Evolutionary conservation across 2,888 invertebrate species (phyloP).

Genomic region (Drosophila tripunctata): DNA sequence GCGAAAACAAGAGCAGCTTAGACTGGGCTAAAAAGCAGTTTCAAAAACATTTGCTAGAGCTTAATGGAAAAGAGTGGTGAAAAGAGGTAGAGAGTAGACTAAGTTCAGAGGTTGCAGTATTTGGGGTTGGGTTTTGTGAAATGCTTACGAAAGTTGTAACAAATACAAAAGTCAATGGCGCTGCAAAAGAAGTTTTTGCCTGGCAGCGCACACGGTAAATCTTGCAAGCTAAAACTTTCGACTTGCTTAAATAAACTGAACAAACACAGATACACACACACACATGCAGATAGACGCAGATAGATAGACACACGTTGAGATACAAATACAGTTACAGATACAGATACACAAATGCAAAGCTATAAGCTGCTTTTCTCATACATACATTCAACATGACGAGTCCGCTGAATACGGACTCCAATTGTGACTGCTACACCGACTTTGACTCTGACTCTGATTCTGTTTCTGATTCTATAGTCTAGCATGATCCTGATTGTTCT

Average conservation of each 20-base stretch:
- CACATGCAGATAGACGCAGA: slow-evolving; percentile 15
- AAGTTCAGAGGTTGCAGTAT: slow-evolving; percentile 41
- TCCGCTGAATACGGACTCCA: slow-evolving; percentile 27
- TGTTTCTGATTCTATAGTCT: slow-evolving; percentile 23
- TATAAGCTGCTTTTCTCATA: slow-evolving; percentile 74
- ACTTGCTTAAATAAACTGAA: slow-evolving; percentile 77
- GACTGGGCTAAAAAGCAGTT: slow-evolving; percentile 38
- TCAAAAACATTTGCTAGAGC: slow-evolving; percentile 5
- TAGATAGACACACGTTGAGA: slow-evolving; percentile 11
- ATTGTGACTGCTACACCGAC: background rate
- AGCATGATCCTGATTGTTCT: slow-evolving; percentile 58
- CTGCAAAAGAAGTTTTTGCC: slow-evolving; percentile 78
- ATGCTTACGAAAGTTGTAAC: slow-evolving; percentile 67
- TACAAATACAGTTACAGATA: slow-evolving; percentile 45
- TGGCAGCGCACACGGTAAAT: slow-evolving; percentile 76
- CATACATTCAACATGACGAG: slow-evolving; percentile 62
- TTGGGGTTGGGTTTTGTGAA: slow-evolving; percentile 57
- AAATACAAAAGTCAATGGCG: slow-evolving; percentile 78
- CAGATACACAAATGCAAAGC: slow-evolving; percentile 49
- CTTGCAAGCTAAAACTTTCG: slow-evolving; percentile 77
- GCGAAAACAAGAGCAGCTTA: slow-evolving; percentile 64
- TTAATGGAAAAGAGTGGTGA: background rate
- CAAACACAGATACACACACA: slow-evolving; percentile 35
- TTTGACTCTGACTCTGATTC: slow-evolving; percentile 23
- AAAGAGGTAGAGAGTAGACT: background rate